These are phyloP conservation scores for Symphodus melops DNA, from an alignment of 2,113 vertebrate genomes.

Conservation along the genomic window DNA sequence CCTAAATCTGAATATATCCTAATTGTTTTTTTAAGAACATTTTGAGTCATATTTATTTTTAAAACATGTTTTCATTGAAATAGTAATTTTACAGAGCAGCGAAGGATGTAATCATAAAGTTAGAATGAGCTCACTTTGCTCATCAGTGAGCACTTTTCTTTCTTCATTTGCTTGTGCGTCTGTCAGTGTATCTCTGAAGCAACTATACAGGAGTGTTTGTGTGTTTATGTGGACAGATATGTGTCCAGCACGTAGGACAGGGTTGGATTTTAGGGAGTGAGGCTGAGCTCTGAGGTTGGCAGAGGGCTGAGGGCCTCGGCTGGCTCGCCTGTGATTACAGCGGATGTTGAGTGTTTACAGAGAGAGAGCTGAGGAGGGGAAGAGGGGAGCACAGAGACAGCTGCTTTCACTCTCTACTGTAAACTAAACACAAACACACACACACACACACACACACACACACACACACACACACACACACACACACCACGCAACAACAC, in stretches of 20 bases:
- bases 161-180: conserved; percentile 5
- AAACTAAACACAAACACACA: conserved; percentile 66
- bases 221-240: conserved; percentile 17
- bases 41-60: conserved; percentile 56
- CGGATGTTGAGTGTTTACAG: conserved; percentile 80
- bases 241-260: conserved; percentile 40
- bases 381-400: conserved; percentile 62
- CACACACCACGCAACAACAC: conserved; percentile 35
- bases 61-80: conserved; percentile 29
- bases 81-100: conserved; percentile 46
- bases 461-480: conserved; percentile 33
- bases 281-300: conserved; percentile 68
- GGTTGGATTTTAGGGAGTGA: conserved; percentile 44
- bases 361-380: conserved; percentile 60
- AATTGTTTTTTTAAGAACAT: conserved; percentile 52
- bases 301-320: conserved; percentile 67
- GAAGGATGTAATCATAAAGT: conserved; percentile 38
- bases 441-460: conserved; percentile 44
- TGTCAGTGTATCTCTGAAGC: conserved; percentile 21
- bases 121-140: conserved; percentile 28
- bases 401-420: conserved; percentile 81
- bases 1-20: conserved; percentile 23
- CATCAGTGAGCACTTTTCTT: conserved; percentile 24
- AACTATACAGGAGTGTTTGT: conserved; percentile 16
- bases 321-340: conserved; percentile 77